Conservation (phyloP, 1,140 invertebrate genomes). For the Caenorhabditis briggsae region DNA sequence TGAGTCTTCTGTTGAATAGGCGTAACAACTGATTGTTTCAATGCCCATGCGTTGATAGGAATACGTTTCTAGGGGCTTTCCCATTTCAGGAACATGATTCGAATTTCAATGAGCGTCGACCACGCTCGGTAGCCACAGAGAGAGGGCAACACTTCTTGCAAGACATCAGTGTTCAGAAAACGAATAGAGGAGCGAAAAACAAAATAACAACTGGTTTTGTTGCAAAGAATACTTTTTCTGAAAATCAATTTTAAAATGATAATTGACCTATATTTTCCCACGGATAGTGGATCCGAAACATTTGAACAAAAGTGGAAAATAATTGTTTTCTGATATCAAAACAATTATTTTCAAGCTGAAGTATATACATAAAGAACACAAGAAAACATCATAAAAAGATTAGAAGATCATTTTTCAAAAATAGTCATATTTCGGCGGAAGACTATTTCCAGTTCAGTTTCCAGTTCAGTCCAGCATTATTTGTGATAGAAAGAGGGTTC, state of each 20-base stretch:
- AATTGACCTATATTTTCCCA: too few relatives aligned
- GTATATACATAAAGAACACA: too few relatives aligned
- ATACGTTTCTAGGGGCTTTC: too few relatives aligned
- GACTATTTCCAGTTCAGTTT: background rate
- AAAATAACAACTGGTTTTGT: background rate
- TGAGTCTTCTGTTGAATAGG: constrained; percentile 1
- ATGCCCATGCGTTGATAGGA: background rate
- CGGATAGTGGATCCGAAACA: too few relatives aligned
- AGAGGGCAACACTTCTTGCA: background rate
- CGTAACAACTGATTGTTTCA: background rate
- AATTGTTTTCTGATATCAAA: too few relatives aligned
- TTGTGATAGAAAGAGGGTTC: too few relatives aligned
- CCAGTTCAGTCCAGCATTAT: too few relatives aligned
- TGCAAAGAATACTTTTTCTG: background rate
- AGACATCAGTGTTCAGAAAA: constrained; percentile 42
- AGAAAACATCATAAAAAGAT: background rate
- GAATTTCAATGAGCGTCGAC: background rate
- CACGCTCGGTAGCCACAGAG: background rate
- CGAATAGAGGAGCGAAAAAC: background rate
- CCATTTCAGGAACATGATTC: constrained; percentile 6
- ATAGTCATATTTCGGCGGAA: background rate
- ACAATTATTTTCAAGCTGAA: too few relatives aligned
- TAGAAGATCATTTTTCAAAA: constrained; percentile 4
- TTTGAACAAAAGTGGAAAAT: too few relatives aligned
- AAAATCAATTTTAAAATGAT: too few relatives aligned